Percentiles rank a stretch among this genome's conserved stretches.
Conservation (phyloP, 2,113 vertebrate genomes). For the Spermophilus dauricus region DNA sequence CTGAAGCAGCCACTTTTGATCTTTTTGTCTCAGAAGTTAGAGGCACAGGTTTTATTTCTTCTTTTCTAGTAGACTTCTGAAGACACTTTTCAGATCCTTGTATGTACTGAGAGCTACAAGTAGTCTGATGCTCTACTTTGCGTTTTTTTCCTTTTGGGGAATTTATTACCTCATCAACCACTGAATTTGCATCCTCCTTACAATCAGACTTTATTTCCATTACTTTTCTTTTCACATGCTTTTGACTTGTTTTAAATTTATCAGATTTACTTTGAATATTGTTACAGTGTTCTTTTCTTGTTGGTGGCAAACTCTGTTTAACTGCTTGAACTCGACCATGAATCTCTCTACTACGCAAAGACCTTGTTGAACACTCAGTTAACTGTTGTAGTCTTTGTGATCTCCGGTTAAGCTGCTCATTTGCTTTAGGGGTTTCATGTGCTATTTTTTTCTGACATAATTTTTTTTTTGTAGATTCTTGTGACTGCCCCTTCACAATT, state of each 20-base stretch:
- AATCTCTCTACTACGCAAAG: constrained; percentile 86
- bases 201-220: constrained; percentile 73
- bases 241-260: constrained; percentile 79
- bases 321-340: constrained; percentile 77
- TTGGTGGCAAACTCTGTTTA: constrained; percentile 81
- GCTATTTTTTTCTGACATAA: constrained; percentile 83
- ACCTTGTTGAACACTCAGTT: constrained; percentile 82
- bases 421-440: constrained; percentile 80
- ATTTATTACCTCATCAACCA: constrained; percentile 68
- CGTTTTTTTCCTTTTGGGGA: constrained; percentile 84
- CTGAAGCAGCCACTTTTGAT: constrained; percentile 75
- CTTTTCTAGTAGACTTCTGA: constrained; percentile 74
- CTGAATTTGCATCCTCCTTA: constrained; percentile 72
- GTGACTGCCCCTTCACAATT: constrained; percentile 78
- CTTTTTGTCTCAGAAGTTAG: constrained; percentile 73
- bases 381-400: constrained; percentile 88
- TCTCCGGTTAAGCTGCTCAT: constrained; percentile 85
- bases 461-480: constrained; percentile 81
- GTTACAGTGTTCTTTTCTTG: constrained; percentile 67
- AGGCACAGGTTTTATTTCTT: constrained; percentile 61
- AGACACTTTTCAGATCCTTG: constrained; percentile 69
- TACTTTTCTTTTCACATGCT: constrained; percentile 83
- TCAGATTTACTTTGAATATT: constrained; percentile 80
- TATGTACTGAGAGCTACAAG: constrained; percentile 44
- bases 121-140: constrained; percentile 78